A percentile compares a stretch with the other conserved stretches of the same genome.
phyloP scores from a whole-genome alignment of 2,113 vertebrate genomes.

The Pollimyrus isidori region DNA sequence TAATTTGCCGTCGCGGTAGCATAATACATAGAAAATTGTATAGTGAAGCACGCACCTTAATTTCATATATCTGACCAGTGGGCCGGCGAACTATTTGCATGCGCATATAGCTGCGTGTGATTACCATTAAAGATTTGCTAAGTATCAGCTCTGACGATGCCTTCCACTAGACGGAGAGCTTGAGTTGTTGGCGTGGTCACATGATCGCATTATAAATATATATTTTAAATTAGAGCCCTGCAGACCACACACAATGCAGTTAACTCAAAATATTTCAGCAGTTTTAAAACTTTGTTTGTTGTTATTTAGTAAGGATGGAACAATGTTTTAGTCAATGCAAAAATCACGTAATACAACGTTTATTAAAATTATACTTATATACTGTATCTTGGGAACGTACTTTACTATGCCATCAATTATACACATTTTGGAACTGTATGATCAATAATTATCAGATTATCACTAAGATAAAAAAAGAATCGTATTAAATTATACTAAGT shows the following conservation, averaged over 20 bases:
- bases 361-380: not conserved
- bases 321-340: not conserved
- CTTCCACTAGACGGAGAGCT: constrained; percentile 40
- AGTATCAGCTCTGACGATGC: constrained; percentile 32
- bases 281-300: not conserved
- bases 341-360: not conserved
- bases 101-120: constrained; percentile 6
- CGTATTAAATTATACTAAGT: not conserved
- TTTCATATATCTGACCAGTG: constrained; percentile 11
- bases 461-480: not conserved
- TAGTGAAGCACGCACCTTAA: constrained; percentile 1
- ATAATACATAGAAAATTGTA: not conserved
- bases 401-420: not conserved
- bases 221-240: not conserved
- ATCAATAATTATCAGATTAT: not conserved
- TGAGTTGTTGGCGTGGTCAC: constrained; percentile 13
- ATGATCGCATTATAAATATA: constrained; percentile 14
- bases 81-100: not conserved
- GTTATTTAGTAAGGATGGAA: not conserved
- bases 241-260: not conserved
- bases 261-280: constrained; percentile 5
- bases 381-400: not conserved
- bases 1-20: not conserved
- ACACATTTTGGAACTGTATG: not conserved
- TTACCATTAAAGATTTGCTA: constrained; percentile 7